Percentiles rank a stretch among this genome's conserved stretches.
phyloP scores from a whole-genome alignment of 2,888 invertebrate genomes.

The Terebella lapidaria region DNA sequence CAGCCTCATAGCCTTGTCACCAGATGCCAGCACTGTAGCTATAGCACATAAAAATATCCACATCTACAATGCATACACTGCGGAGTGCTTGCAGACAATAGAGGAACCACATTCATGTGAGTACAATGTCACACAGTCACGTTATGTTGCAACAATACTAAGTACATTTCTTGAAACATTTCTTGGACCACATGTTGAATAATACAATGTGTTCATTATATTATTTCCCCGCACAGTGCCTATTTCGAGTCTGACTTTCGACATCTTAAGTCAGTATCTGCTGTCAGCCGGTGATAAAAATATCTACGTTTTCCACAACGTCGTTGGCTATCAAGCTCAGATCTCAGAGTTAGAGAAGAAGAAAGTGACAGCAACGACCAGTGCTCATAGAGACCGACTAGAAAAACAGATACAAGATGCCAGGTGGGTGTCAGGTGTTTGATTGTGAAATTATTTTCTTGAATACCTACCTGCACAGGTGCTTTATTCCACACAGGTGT shows the following conservation, averaged over 20 bases:
- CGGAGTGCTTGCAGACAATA: constrained; percentile 64
- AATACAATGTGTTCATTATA: too few species aligned
- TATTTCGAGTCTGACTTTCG: constrained; percentile 68
- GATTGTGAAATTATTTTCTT: too few species aligned
- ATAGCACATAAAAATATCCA: constrained; percentile 66
- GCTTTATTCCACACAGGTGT: too few species aligned
- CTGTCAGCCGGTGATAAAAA: constrained; percentile 71
- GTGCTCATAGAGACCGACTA: constrained; percentile 73
- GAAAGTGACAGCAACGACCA: constrained; percentile 51
- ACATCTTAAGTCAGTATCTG: constrained; percentile 69
- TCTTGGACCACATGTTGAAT: too few species aligned
- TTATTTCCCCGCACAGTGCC: constrained; percentile 61
- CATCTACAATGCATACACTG: constrained; percentile 67
- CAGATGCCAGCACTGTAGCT: constrained; percentile 72
- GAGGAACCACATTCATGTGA: constrained; percentile 61
- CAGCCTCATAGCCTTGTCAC: constrained; percentile 66
- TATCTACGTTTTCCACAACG: constrained; percentile 74
- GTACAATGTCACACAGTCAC: not conserved
- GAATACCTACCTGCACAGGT: too few species aligned
- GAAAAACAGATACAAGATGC: constrained; percentile 60
- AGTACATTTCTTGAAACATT: too few species aligned
- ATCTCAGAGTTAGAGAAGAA: constrained; percentile 48
- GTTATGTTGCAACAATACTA: too few species aligned
- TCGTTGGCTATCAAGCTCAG: constrained; percentile 57
- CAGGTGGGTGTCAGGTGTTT: too few species aligned